Evolutionary conservation across 2,888 invertebrate species (phyloP).

Genomic region (Nephrocerus scutellatus): DNA sequence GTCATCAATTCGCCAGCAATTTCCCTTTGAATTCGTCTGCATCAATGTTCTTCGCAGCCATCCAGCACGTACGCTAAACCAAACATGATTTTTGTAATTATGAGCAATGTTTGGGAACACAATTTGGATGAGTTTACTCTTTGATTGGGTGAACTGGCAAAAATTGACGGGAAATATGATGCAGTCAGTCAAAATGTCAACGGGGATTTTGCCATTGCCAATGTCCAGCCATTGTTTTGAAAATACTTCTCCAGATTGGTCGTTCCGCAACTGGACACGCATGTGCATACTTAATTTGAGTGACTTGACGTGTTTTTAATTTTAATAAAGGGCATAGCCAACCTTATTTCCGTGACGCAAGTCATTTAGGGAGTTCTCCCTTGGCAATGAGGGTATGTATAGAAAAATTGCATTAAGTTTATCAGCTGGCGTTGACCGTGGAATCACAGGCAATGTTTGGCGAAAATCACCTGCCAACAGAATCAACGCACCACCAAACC

Average conservation of each 20-base stretch:
- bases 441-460: too few species aligned
- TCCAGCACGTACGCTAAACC: slow-evolving; percentile 13
- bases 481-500: too few species aligned
- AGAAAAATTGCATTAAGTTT: too few species aligned
- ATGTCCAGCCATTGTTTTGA: slow-evolving; percentile 9
- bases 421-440: too few species aligned
- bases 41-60: slow-evolving; percentile 19
- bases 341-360: too few species aligned
- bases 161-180: slow-evolving; percentile 10
- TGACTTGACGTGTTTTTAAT: slow-evolving; percentile 12
- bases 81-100: slow-evolving; percentile 13
- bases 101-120: slow-evolving; percentile 27
- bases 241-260: slow-evolving; percentile 13
- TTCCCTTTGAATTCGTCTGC: slow-evolving; percentile 13
- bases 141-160: slow-evolving; percentile 19
- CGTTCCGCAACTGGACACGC: slow-evolving; percentile 18
- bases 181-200: neutral
- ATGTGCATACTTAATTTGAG: slow-evolving; percentile 11
- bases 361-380: too few species aligned
- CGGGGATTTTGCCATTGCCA: slow-evolving; percentile 1
- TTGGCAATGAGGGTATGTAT: too few species aligned
- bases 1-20: slow-evolving; percentile 8
- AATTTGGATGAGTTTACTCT: slow-evolving; percentile 25
- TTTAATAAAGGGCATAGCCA: too few species aligned
- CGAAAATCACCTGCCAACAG: too few species aligned